Evolutionary conservation across 2,113 vertebrate species (phyloP), one percentile per base, ranked within the genome.

Genomic region (Alectura lathami): DNA sequence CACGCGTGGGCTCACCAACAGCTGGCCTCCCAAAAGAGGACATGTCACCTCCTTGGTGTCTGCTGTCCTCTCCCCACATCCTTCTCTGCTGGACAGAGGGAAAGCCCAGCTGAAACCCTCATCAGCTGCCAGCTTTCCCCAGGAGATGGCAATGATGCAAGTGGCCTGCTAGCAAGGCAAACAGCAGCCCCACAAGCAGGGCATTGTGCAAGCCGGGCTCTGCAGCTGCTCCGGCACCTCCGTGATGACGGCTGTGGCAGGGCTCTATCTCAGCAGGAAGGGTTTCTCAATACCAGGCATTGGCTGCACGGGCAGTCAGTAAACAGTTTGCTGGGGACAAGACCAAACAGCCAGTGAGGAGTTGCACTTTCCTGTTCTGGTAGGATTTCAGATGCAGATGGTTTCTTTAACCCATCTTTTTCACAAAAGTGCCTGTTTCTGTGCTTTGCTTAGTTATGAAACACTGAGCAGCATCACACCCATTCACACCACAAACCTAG

Each of bases 201-300:
- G 95, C 87, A 88, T 95, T 96, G 93, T 93, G 93, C 96, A 96
- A 96, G 93, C 63, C 2, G 5, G 2, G 15, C 27, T 48, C 72
- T 8, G 38, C 96, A 94, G 93, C 95, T 95, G 93, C 79, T 93
- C 91, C 27, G 86, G 94, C 91, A 95, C 29, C 80, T n/a, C 77
- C 57, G 3, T 3, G 1, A 56, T 53, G 87, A 66, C 2, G 8
- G 77, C 50, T 79, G 56, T 60, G 18, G 70, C 0, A 3, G 34
- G 8, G 47, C 53, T 89, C 11, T 29, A 83, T 89, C 93, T 80
- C 85, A 76, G 73, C 85, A 88, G 90, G 86, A 89, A 94, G 60
- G 48, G 66, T 93, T 89, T 96, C 95, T 86, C 82, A 89, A 94
- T 12, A 14, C 36, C 14, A 5, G 0, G 47, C 64, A 91, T 56